Percentiles rank a stretch among this genome's conserved stretches.
phyloP scores from a whole-genome alignment of 2,113 vertebrate species.

The Epinephelus cyanopodus region DNA sequence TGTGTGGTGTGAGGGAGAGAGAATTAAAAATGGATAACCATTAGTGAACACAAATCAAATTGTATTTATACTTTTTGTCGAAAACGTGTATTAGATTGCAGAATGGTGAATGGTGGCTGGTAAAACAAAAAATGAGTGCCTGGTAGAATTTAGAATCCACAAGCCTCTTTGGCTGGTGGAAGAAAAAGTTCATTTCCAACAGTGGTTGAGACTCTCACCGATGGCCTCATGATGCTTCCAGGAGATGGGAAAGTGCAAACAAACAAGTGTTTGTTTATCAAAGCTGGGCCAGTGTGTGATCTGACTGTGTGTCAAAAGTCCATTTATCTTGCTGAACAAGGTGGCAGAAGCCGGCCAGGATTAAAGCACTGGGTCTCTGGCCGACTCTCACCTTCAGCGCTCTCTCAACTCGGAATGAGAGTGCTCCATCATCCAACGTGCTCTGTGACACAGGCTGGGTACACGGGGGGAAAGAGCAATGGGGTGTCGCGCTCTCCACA shows the following conservation, averaged over 20 bases:
- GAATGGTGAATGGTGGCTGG: no score
- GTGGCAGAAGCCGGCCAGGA: conserved; percentile 73
- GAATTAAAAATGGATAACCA: no score
- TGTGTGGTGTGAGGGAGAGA: no score
- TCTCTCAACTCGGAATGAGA: conserved; percentile 82
- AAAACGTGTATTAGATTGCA: no score
- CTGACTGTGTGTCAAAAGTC: conserved; percentile 77
- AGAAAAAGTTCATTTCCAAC: no score
- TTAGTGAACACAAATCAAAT: no score
- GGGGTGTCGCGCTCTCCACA: conserved; percentile 68
- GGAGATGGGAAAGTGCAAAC: conserved; percentile 44
- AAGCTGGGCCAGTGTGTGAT: conserved; percentile 57
- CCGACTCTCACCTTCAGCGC: conserved; percentile 80
- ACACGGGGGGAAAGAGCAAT: conserved; percentile 79
- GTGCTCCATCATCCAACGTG: conserved; percentile 82
- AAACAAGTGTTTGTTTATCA: conserved; percentile 71
- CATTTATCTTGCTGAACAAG: conserved; percentile 84
- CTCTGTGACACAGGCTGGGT: conserved; percentile 74
- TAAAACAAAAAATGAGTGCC: no score
- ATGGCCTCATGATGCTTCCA: conserved; percentile 6
- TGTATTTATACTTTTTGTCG: no score
- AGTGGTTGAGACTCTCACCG: neutral
- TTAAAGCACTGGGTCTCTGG: conserved; percentile 80
- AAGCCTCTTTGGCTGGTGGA: no score
- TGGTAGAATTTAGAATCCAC: no score